These are phyloP conservation scores for Stigmatopora nigra DNA, from an alignment of 2,113 vertebrate species.

Conservation along the genomic window DNA sequence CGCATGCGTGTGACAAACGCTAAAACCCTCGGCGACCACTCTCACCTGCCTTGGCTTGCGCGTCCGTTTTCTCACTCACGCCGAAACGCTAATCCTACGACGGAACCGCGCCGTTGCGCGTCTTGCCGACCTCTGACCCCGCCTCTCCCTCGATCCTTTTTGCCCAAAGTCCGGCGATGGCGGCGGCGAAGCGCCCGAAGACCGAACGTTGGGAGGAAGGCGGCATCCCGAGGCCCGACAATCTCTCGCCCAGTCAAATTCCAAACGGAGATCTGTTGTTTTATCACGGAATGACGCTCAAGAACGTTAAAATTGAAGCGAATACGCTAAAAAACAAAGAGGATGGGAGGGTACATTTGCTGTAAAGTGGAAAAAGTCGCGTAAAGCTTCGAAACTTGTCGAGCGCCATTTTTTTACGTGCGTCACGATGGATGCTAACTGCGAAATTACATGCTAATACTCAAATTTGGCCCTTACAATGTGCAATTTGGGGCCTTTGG, in stretches of 20 bases:
- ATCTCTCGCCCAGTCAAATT: constrained; percentile 7
- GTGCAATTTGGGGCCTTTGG: too few relatives aligned
- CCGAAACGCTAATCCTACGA: constrained; percentile 40
- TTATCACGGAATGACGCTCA: too few relatives aligned
- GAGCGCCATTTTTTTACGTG: too few relatives aligned
- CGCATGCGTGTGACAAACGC: constrained; percentile 48
- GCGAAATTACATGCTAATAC: too few relatives aligned
- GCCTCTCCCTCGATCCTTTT: constrained; percentile 72
- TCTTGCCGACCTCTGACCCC: constrained; percentile 51
- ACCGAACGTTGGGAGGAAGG: constrained; percentile 78
- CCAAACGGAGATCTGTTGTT: too few relatives aligned
- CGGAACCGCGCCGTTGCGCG: constrained; percentile 23
- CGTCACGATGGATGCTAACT: too few relatives aligned
- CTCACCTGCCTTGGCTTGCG: constrained; percentile 38
- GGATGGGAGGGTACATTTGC: too few relatives aligned
- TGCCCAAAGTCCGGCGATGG: constrained; percentile 71
- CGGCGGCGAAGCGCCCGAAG: constrained; percentile 74
- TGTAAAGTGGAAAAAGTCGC: too few relatives aligned
- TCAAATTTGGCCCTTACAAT: too few relatives aligned
- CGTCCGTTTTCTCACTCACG: constrained; percentile 40
- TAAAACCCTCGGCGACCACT: constrained; percentile 38
- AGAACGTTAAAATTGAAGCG: too few relatives aligned
- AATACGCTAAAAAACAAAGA: too few relatives aligned
- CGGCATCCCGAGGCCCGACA: constrained; percentile 57
- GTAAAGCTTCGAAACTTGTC: too few relatives aligned